Percentiles rank a stretch among this genome's conserved stretches.
phyloP scores from a whole-genome alignment of 64 coral and sea anemone genomes.

The Pocillopora verrucosa region DNA sequence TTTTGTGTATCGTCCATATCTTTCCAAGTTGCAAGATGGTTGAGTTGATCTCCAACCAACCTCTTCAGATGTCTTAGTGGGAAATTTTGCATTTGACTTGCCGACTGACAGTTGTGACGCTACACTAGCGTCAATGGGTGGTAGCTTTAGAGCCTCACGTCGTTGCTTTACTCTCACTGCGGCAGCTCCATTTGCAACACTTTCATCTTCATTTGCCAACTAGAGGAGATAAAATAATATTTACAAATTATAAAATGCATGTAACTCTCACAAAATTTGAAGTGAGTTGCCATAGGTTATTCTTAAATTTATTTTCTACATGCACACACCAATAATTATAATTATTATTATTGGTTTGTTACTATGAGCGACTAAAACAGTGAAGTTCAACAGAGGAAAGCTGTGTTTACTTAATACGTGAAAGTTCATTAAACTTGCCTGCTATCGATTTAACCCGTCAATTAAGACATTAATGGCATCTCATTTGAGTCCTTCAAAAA shows the following conservation, averaged over 20 bases:
- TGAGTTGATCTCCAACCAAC: conserved; percentile 98
- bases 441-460: too few relatives aligned
- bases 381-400: too few relatives aligned
- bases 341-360: too few relatives aligned
- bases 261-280: too few relatives aligned
- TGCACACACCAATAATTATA: too few relatives aligned
- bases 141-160: conserved; percentile 91
- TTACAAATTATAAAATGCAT: not conserved
- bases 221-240: conserved; percentile 21
- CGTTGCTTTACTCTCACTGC: conserved; percentile 94
- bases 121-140: conserved; percentile 91
- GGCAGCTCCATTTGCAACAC: conserved; percentile 75
- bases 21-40: conserved; percentile 82
- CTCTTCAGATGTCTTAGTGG: conserved; percentile 73
- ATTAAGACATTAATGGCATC: too few relatives aligned
- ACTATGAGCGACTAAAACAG: too few relatives aligned
- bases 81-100: conserved; percentile 79
- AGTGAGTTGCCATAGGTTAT: too few relatives aligned
- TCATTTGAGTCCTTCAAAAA: too few relatives aligned
- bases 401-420: too few relatives aligned
- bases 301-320: too few relatives aligned
- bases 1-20: conserved; percentile 93
- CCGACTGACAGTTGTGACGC: conserved; percentile 89
- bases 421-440: too few relatives aligned
- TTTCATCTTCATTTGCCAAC: conserved; percentile 87